Evolutionary conservation across 1,140 invertebrate species (phyloP).

Genomic region (Scaptomyza graminum): DNA sequence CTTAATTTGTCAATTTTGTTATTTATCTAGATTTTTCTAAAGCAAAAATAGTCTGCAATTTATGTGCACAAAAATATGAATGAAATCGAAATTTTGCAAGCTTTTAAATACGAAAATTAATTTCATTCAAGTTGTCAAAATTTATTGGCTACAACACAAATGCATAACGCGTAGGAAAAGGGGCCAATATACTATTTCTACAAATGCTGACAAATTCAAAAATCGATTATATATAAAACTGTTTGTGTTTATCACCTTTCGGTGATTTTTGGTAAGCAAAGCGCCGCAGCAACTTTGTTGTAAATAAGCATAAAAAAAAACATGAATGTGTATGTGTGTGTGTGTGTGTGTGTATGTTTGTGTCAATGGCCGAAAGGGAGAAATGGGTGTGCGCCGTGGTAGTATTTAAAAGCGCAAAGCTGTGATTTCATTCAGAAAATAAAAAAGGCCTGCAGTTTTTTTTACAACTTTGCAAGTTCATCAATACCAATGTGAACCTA

Average conservation of each 20-base stretch:
- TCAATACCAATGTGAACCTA: not conserved
- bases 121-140: not conserved
- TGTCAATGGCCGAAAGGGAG: constrained; percentile 65
- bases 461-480: not conserved
- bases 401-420: constrained; percentile 43
- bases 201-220: constrained; percentile 10
- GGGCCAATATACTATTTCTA: constrained; percentile 7
- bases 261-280: constrained; percentile 28
- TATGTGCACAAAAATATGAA: not conserved
- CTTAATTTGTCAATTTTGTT: too few species aligned
- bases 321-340: not conserved
- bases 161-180: constrained; percentile 5
- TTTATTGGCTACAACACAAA: not conserved
- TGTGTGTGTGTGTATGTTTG: constrained; percentile 21
- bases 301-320: not conserved
- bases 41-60: too few species aligned
- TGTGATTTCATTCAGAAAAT: constrained; percentile 67
- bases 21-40: too few species aligned
- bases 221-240: not conserved
- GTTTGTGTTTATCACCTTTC: constrained; percentile 25
- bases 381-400: not conserved
- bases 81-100: not conserved
- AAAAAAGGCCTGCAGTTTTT: constrained; percentile 38
- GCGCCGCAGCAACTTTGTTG: constrained; percentile 47
- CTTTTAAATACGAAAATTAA: not conserved